Percentiles rank a stretch among this genome's conserved stretches.
Evolutionary conservation across 2,113 vertebrate genomes (phyloP).

Genomic region (Psettodes erumei): DNA sequence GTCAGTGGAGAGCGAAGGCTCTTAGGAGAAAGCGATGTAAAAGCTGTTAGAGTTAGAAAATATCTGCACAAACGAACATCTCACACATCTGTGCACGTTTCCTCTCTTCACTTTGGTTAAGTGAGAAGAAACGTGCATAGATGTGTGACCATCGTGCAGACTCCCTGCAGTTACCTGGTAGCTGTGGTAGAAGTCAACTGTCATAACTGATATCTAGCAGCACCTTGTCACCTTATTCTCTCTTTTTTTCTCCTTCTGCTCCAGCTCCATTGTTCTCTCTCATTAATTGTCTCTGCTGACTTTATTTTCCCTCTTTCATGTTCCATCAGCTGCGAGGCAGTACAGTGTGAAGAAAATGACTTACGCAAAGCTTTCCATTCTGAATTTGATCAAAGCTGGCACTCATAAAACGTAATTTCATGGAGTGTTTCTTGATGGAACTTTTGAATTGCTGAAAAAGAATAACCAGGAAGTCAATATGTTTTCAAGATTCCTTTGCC

Average conservation of each 20-base stretch:
- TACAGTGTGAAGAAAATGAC: constrained; percentile 6
- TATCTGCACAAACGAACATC: constrained; percentile 15
- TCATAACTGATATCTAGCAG: not conserved
- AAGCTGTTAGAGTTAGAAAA: not conserved
- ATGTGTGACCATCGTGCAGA: not conserved
- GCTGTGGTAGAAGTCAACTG: constrained; percentile 21
- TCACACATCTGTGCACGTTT: not conserved
- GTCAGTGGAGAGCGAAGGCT: not conserved
- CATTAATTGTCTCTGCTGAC: constrained; percentile 21
- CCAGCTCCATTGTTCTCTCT: constrained; percentile 2
- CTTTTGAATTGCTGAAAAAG: not conserved
- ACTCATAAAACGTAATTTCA: constrained; percentile 26
- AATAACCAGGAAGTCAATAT: not conserved
- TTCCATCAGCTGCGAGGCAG: constrained; percentile 6
- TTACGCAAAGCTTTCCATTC: not conserved
- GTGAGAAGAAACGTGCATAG: too few species aligned
- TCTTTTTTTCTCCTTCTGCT: not conserved
- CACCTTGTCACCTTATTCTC: constrained; percentile 9
- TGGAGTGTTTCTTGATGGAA: not conserved
- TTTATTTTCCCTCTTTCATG: constrained; percentile 16
- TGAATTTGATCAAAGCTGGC: constrained; percentile 16
- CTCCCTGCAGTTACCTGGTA: not conserved
- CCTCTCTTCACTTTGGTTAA: constrained; percentile 3
- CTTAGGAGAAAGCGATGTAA: not conserved
- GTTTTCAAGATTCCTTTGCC: not conserved